Evolutionary conservation across 2,113 vertebrate species (phyloP), one percentile per base, ranked within the genome.

Genomic region (Meles meles): DNA sequence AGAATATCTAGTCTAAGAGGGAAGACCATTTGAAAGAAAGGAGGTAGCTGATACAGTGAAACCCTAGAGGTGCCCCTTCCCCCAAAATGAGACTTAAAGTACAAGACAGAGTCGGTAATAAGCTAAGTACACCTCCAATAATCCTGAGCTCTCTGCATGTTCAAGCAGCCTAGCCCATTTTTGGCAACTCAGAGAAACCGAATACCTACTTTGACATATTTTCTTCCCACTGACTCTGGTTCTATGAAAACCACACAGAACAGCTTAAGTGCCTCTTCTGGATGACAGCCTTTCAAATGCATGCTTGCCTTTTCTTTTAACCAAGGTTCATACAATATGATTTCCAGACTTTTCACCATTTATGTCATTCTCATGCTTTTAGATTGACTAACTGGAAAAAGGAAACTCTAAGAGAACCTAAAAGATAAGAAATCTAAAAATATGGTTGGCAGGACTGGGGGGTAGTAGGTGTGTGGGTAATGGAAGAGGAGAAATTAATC

Each of bases 371-470:
- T 85, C 11, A 39, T 63, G 44, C 37, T 69, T 91, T 91, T 85
- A 92, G 39, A 74, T 23, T 2, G 65, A 77, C 57, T 37, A 47
- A 72, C 0, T 59, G 23, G 34, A 85, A 92, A 88, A 81, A 12
- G 34, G 34, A 67, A 96, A 42, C 39, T 79, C 55, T 39, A 27
- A 65, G 17, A 88, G 25, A 61, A 63, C 12, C 72, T 21, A 57
- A 57, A 91, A n/a, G 39, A 59, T n/a, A 84, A 88, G 47, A 88
- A 94, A 88, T 84, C 25, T 69, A 34, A 93, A 93, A 92, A 74
- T 80, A 61, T 31, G 23, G 10, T 55, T 39, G 10, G 29, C 21
- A 76, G 65, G 63, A 37, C 27, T 49, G 17, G 13, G 49, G 14
- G 10, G 20, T 69, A 25, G 42, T 67, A 25, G 42, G 18, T 17